A percentile compares a stretch with the other conserved stretches of the same genome.
Conservation (phyloP, 2,113 vertebrate species). For the Neodon shergylaensis region DNA sequence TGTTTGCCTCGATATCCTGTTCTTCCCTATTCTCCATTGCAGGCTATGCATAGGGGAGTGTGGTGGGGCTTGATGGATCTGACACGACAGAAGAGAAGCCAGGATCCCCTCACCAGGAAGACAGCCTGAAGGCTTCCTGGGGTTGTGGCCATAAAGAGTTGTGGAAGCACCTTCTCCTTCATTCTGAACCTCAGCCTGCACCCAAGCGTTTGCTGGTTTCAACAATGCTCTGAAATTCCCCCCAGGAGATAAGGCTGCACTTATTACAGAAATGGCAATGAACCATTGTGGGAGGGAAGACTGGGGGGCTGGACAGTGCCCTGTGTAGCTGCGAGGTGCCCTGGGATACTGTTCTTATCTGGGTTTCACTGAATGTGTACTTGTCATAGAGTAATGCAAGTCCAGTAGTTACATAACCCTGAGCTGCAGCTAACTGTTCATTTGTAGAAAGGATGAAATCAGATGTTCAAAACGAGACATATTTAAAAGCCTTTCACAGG, state of each 20-base stretch:
- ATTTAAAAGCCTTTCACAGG: constrained; percentile 42
- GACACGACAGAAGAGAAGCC: neutral
- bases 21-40: neutral
- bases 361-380: constrained; percentile 62
- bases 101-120: neutral
- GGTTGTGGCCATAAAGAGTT: neutral
- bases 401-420: constrained; percentile 72
- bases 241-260: neutral
- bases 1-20: fast-evolving
- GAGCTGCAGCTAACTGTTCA: constrained; percentile 41
- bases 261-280: constrained; percentile 36
- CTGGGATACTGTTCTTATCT: constrained; percentile 59
- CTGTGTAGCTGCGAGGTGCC: neutral
- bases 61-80: too few relatives aligned
- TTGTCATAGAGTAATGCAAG: constrained; percentile 39
- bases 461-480: neutral
- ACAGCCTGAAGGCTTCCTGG: neutral
- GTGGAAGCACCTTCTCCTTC: neutral
- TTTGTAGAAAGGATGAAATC: constrained; percentile 56
- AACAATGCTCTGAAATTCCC: neutral
- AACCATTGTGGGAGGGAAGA: neutral
- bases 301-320: neutral
- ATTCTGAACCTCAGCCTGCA: neutral
- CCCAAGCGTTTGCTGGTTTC: neutral
- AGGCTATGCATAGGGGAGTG: too few relatives aligned